Evolutionary conservation across 2,797 vertebrate species (phyloP).

Genomic region (Hydrolagus colliei): DNA sequence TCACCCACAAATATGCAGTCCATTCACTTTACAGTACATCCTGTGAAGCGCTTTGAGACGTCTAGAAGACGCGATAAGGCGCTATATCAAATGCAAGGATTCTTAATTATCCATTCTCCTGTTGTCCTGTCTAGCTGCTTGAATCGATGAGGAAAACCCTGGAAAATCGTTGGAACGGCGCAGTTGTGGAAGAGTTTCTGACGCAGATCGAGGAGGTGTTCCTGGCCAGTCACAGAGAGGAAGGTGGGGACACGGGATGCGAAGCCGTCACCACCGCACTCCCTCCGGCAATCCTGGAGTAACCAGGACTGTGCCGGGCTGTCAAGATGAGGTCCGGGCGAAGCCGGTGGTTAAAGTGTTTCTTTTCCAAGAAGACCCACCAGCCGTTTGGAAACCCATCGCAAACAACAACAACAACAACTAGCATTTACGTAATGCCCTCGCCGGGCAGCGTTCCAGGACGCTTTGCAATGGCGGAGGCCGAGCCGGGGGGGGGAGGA

Average conservation of each 20-base stretch:
- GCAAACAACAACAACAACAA: too few relatives aligned
- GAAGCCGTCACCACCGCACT: constrained; percentile 47
- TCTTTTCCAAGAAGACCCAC: background rate
- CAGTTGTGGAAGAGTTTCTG: constrained; percentile 73
- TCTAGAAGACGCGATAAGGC: too few relatives aligned
- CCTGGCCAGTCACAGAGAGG: constrained; percentile 64
- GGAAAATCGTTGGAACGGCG: constrained; percentile 65
- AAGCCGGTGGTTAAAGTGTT: background rate
- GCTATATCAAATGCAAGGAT: too few relatives aligned
- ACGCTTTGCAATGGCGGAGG: too few relatives aligned
- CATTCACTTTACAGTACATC: too few relatives aligned
- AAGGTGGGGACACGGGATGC: constrained; percentile 41
- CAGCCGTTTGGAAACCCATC: background rate
- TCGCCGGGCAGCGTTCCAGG: too few relatives aligned
- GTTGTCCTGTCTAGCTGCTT: constrained; percentile 68
- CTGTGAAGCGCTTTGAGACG: too few relatives aligned
- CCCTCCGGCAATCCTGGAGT: constrained; percentile 32
- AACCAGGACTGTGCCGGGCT: background rate
- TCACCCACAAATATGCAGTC: too few relatives aligned
- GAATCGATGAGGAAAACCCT: constrained; percentile 78
- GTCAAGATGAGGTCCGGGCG: background rate
- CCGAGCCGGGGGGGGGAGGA: too few relatives aligned
- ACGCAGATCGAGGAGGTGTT: constrained; percentile 79
- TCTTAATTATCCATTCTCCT: background rate
- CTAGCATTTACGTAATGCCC: too few relatives aligned